Base-by-base conservation (phyloP, 2,797 vertebrate species). In the Spinus pinus region DNA sequence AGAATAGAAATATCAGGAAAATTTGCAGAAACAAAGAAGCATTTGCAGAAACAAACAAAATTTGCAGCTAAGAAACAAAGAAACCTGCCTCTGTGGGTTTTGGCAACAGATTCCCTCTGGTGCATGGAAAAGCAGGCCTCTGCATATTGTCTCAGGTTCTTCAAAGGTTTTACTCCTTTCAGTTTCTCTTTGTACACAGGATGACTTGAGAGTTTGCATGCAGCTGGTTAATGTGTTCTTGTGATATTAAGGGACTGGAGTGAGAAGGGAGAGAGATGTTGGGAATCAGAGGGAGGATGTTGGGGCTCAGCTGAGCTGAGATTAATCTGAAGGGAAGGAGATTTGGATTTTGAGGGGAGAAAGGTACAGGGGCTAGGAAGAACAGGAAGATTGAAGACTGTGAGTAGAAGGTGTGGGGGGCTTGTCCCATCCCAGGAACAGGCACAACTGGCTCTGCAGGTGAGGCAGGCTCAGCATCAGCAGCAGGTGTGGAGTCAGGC, bases 111-210 rank as follows among this genome's bases (percentile, higher is more conserved):
- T 82, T 89, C 14, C n/a, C 10, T 37, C 30, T 50, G n/a, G 39
- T 66, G 41, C 30, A 20, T 0, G 0, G 35, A 24, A 44, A 73
- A 80, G 46, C 16, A 37, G 50, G 25, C 14, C 57, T 22, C 30
- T 71, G 14, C 16, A 3, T 60, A 1, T 61, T 61, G 39, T 78
- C 27, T 41, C 17, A 49, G 10, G 11, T 73, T 86, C 65, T 64
- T 67, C 31, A 71, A 13, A 71, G 23, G 20, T 60, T 92, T 88
- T 81, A 12, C 41, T 82, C 8, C 62, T 75, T 86, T 81, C 14
- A 30, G 20, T 81, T 83, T 71, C 44, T 83, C n/a, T 75, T 91
- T 18, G 7, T 50, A 28, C 2, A 5, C 69, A 42, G 41, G 10
- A 20, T 6, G 6, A 42, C n/a, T 39, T 42, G 49, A 58, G 17